phyloP scores from a whole-genome alignment of 2,888 invertebrate species.

The Cataglyphis altisquamis region DNA sequence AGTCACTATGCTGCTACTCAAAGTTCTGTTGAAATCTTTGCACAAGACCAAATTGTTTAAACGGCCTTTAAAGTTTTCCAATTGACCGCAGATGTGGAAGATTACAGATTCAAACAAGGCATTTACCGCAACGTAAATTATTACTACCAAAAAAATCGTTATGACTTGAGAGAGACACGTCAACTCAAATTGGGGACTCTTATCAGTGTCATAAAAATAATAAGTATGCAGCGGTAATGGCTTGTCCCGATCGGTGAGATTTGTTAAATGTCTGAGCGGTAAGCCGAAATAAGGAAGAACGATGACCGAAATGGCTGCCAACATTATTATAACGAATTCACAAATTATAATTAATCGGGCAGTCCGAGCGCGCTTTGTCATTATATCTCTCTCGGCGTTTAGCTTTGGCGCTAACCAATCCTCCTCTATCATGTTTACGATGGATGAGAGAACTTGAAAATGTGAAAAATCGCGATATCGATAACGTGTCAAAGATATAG shows the following conservation, averaged over 20 bases:
- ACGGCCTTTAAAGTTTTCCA: slow-evolving; percentile 27
- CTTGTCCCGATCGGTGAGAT: not conserved
- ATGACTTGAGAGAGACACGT: not conserved
- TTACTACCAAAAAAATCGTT: accelerated
- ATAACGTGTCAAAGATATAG: no score
- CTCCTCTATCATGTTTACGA: no score
- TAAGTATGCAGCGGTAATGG: slow-evolving; percentile 14
- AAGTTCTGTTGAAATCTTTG: not conserved
- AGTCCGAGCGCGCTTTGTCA: slow-evolving; percentile 21
- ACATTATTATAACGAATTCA: not conserved
- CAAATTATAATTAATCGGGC: not conserved
- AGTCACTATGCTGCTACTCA: not conserved
- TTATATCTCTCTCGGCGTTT: not conserved
- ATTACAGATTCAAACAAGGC: slow-evolving; percentile 4
- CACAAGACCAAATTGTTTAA: not conserved
- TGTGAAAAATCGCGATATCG: slow-evolving; percentile 10
- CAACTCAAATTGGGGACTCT: not conserved
- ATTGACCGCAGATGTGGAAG: slow-evolving; percentile 36
- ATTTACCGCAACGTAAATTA: not conserved
- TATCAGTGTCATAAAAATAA: slow-evolving; percentile 11
- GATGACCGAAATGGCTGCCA: accelerated
- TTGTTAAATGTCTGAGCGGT: slow-evolving; percentile 2
- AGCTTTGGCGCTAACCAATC: no score
- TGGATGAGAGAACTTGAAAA: not conserved
- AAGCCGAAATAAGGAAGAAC: slow-evolving; percentile 37